Evolutionary conservation across 1,140 invertebrate species (phyloP), one percentile per base, ranked within the genome.

Genomic region (Aplysia californica): DNA sequence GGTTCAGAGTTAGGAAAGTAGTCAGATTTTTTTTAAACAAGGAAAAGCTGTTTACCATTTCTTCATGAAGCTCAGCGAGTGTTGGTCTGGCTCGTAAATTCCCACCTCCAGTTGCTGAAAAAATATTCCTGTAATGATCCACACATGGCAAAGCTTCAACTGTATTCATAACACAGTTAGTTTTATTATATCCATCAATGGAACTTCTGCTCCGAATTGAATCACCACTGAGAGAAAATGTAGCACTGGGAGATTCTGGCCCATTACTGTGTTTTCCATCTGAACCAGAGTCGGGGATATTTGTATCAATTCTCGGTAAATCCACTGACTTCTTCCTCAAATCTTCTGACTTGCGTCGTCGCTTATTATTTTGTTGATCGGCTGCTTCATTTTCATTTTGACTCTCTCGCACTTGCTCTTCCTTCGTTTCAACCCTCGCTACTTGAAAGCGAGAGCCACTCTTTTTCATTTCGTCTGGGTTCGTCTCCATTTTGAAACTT

Each of bases 371-470:
- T 1, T 26, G 35, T 50, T 50, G 5, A 26, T 61, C 59, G 5
- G 44, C 35, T 50, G 72, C 29, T 44, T 66, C 59, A 1, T 58
- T 29, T n/a, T 65, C 18, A 50, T 75, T 41, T 3, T 15, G 3
- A 41, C 23, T 38, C 18, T 38, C 33, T 73, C 35, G 23, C 6
- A 5, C 10, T 21, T 66, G 23, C 15, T 50, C 39, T 35, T 75
- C 72, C 39, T 26, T 65, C 1, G 72, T 59, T 10, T 75, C 61
- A 29, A 75, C 72, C 23, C 72, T 41, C 2, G 72, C 72, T n/a
- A 75, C 72, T 50, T 75, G 72, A 59, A 75, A 75, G 6, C 72
- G 58, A 2, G 72, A 75, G 38, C 59, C 72, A 66, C 72, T 75
- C 50, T 75, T 75, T 35, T 75, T 75, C 72, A 75, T 75, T 66